Base-by-base conservation (phyloP, 2,113 vertebrate species). In the Nymphicus hollandicus region DNA sequence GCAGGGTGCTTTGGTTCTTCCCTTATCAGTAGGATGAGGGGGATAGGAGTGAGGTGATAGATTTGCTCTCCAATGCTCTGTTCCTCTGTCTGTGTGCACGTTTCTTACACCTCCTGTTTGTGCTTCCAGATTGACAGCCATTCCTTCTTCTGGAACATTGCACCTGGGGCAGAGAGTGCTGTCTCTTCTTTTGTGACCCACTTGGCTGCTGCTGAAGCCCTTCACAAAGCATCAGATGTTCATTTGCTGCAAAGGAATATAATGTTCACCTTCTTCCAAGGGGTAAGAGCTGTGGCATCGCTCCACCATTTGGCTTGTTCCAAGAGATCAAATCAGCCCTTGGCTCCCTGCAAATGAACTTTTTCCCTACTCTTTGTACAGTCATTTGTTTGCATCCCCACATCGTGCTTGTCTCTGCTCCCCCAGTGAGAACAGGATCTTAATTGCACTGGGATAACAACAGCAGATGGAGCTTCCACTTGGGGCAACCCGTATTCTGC, bases 191-290 rank as follows among this genome's bases (percentile, higher is more conserved):
- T 99, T 10, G 97, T 99, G 46, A 97, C 99, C 6, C 98, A 99
- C 94, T 94, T 99, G 89, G 99, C 99, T 1, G 98, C 98, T 0
- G 98, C 99, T 2, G 98, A 99, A 72, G 99, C 99, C 12, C 97
- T 99, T 37, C 97, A 97, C 2, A 98, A 97, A 33, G 87, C 76
- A 3, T 96, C 98, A 0, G 97, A 98, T 7, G 52, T 92, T 17
- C 43, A 94, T 27, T 2, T 97, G 60, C 25, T 98, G 88, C 96
- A 97, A 35, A 97, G 92, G 46, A 99, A 98, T 66, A 98, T 99
- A 76, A 97, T 99, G 97, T 99, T 99, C 86, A 95, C 98, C 91
- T 99, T 99, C 97, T 99, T 99, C 95, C 99, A 99, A 76, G 99
- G 99, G 98, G 99, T 99, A 81, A 96, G 98, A 96, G 35, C 73